Evolutionary conservation across 2,797 vertebrate genomes (phyloP).

Genomic region (Galaxias olidus): DNA sequence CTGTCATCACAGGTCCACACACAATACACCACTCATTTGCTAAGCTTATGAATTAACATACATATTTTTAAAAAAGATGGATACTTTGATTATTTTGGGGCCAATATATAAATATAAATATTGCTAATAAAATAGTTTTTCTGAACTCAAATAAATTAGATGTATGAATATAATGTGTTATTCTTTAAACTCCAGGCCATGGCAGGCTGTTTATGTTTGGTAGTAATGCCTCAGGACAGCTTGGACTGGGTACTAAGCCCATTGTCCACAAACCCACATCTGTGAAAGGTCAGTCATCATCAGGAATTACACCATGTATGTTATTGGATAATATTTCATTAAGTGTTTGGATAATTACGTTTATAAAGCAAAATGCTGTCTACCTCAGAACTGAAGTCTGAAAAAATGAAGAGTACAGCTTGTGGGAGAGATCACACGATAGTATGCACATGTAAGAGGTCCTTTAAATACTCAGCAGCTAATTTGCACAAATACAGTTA

Average conservation of each 20-base stretch:
- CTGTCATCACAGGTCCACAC: slow-evolving; percentile 82
- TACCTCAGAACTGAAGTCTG: slow-evolving; percentile 82
- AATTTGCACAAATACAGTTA: not conserved
- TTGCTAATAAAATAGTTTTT: too few relatives aligned
- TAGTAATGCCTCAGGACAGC: slow-evolving; percentile 84
- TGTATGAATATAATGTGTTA: too few relatives aligned
- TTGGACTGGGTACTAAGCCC: slow-evolving; percentile 81
- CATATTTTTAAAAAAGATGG: not conserved
- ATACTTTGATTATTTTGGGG: too few relatives aligned
- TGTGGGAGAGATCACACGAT: slow-evolving; percentile 90
- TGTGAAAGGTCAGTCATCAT: slow-evolving; percentile 83
- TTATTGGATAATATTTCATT: not conserved
- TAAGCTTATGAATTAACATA: not conserved
- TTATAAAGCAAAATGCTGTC: not conserved
- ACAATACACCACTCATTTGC: not conserved
- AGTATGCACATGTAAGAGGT: slow-evolving; percentile 83
- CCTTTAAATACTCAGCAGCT: not conserved
- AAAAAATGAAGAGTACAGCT: slow-evolving; percentile 83
- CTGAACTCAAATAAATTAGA: too few relatives aligned
- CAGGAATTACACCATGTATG: not conserved
- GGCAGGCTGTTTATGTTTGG: slow-evolving; percentile 88
- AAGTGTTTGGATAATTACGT: not conserved
- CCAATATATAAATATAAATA: too few relatives aligned
- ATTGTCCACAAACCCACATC: slow-evolving; percentile 79
- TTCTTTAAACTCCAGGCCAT: slow-evolving; percentile 70